A percentile compares a stretch with the other conserved stretches of the same genome.
Evolutionary conservation across 1,140 invertebrate genomes (phyloP).

Genomic region (Hylaeus anthracinus): DNA sequence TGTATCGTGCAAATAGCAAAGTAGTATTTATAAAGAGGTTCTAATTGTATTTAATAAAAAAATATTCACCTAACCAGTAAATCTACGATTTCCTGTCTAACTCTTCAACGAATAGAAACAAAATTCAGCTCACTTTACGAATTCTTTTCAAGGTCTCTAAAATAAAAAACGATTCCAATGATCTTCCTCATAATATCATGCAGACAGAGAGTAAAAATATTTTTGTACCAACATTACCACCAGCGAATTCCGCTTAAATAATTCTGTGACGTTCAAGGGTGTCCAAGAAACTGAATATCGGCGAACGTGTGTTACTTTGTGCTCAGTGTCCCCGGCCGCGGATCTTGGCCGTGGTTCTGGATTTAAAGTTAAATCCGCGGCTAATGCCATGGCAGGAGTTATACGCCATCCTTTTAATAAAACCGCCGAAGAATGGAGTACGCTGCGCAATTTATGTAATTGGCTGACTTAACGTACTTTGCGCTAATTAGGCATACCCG

Average conservation of each 20-base stretch:
- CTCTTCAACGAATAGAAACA: too few species aligned
- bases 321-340: conserved; percentile 32
- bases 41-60: too few species aligned
- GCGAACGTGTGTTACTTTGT: conserved; percentile 57
- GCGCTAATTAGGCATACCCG: conserved; percentile 23
- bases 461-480: conserved; percentile 12
- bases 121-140: too few species aligned
- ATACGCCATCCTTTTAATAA: conserved; percentile 45
- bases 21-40: too few species aligned
- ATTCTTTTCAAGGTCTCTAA: not conserved
- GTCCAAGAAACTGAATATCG: conserved; percentile 57
- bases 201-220: too few species aligned
- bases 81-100: too few species aligned
- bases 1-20: too few species aligned
- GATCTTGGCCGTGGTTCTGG: conserved; percentile 50
- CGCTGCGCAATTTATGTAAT: conserved; percentile 23
- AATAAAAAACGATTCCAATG: too few species aligned
- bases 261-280: conserved; percentile 4
- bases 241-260: too few species aligned
- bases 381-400: conserved; percentile 37
- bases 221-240: too few species aligned
- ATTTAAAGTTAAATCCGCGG: conserved; percentile 61
- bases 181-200: too few species aligned
- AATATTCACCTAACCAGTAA: too few species aligned
- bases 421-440: conserved; percentile 35